Evolutionary conservation across 2,888 invertebrate genomes (phyloP).

Genomic region (Resseliella maxima): DNA sequence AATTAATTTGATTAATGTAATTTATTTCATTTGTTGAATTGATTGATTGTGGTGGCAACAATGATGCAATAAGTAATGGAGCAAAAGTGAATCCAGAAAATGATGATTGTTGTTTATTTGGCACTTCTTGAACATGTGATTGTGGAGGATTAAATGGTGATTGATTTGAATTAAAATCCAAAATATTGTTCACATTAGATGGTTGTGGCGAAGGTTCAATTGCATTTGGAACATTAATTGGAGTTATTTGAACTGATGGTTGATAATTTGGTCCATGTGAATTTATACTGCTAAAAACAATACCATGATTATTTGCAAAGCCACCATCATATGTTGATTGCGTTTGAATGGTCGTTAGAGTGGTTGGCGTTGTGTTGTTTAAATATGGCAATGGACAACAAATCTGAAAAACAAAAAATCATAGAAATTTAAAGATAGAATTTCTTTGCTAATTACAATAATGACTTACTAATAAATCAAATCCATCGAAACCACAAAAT

Average conservation of each 20-base stretch:
- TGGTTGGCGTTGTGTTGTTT: neutral
- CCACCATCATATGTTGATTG: neutral
- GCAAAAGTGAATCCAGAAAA: slow-evolving; percentile 23
- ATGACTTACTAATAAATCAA: slow-evolving; percentile 72
- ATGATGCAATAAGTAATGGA: neutral
- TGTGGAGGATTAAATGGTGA: neutral
- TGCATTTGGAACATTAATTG: neutral
- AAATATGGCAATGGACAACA: slow-evolving; percentile 59
- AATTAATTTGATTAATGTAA: neutral
- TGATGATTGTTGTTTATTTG: neutral
- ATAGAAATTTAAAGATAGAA: no score
- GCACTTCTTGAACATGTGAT: neutral
- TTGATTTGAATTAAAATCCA: neutral
- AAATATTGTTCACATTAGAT: neutral
- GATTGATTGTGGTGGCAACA: neutral
- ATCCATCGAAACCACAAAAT: slow-evolving; percentile 77
- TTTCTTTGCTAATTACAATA: neutral
- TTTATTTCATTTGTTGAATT: neutral
- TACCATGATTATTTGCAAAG: slow-evolving; percentile 18
- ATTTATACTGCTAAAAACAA: slow-evolving; percentile 20
- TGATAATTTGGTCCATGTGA: neutral
- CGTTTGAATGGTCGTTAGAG: neutral
- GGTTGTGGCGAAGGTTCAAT: neutral
- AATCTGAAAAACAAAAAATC: slow-evolving; percentile 58
- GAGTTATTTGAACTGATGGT: neutral